A percentile compares a stretch with the other conserved stretches of the same genome.
Evolutionary conservation across 2,888 invertebrate genomes (phyloP).

Genomic region (Ctena decussata): DNA sequence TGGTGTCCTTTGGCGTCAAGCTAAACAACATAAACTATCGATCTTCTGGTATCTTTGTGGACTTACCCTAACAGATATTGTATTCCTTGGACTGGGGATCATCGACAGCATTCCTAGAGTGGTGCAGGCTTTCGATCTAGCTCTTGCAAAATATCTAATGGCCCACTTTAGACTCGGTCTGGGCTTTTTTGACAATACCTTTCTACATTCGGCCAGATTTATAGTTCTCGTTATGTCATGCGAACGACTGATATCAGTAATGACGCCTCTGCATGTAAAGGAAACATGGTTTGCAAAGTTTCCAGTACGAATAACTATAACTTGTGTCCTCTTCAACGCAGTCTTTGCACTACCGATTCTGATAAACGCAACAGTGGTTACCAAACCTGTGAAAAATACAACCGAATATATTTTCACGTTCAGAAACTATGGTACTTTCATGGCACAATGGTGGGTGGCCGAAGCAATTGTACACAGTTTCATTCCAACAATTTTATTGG

Average conservation of each 20-base stretch:
- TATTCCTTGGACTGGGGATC: constrained; percentile 36
- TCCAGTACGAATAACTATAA: constrained; percentile 21
- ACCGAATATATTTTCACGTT: constrained; percentile 47
- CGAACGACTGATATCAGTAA: constrained; percentile 39
- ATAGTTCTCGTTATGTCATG: constrained; percentile 51
- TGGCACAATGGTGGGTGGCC: constrained; percentile 12
- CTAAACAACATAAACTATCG: constrained; percentile 35
- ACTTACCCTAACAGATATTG: constrained; percentile 41
- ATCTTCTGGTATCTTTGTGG: constrained; percentile 45
- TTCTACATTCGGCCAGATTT: constrained; percentile 26
- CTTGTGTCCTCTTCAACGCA: constrained; percentile 34
- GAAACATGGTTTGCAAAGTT: constrained; percentile 30
- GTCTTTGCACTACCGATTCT: constrained; percentile 39
- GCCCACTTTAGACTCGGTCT: constrained; percentile 50
- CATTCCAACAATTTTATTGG: constrained; percentile 19
- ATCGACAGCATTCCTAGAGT: constrained; percentile 31
- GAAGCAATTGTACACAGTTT: constrained; percentile 48
- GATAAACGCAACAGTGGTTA: constrained; percentile 27
- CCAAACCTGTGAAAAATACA: constrained; percentile 4
- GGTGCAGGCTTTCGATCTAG: constrained; percentile 23
- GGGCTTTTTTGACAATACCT: constrained; percentile 44
- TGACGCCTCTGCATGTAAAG: no score
- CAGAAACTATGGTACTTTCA: neutral
- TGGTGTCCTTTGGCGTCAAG: no score
- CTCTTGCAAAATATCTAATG: constrained; percentile 35